Base-by-base conservation (phyloP, 2,797 vertebrate species). In the Tolypeutes matacus region DNA sequence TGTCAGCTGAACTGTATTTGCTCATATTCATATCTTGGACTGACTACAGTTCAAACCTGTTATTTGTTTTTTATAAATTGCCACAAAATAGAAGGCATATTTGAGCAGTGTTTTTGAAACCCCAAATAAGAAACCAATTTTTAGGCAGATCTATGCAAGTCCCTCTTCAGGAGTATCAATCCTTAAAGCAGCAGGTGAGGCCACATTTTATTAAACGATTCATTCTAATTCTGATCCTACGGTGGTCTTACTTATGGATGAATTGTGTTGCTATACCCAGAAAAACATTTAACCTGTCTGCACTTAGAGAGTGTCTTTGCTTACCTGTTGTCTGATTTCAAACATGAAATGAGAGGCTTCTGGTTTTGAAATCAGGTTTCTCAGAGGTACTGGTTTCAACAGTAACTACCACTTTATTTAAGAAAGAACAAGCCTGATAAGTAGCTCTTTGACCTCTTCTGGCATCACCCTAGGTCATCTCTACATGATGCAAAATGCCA, bases 131-230 rank as follows among this genome's bases (percentile, higher is more conserved):
- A 96, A 92, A 80, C 42, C 70, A 84, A 89, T 95, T 94, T 95
- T 96, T 91, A 75, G 60, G 85, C 51, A 78, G 64, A 92, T 94
- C 85, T 92, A 96, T 95, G 83, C 58, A 23, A 77, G 90, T 90
- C 82, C 53, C 17, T 96, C 56, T 88, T 76, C 18, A 49, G 78
- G 67, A 82, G 20, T 91, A 85, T 95, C 92, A 96, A 84, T 95
- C 77, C 86, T 72, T 89, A 96, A 96, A 69, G 10, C 94, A 96
- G 94, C 95, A 96, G 95, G 90, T 88, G 65, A 83, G 70, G 86
- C 82, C 25, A 53, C 23, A 69, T 97, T 89, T 95, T 91, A 86
- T 94, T 95, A 96, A 96, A 94, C 49, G 78, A 21, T 42, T 95
- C 82, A 94, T 95, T 93, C 85, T 93, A 77, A 92, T 84, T 93